Evolutionary conservation across 2,113 vertebrate species (phyloP), one percentile per base, ranked within the genome.

Genomic region (Amphilophus citrinellus): DNA sequence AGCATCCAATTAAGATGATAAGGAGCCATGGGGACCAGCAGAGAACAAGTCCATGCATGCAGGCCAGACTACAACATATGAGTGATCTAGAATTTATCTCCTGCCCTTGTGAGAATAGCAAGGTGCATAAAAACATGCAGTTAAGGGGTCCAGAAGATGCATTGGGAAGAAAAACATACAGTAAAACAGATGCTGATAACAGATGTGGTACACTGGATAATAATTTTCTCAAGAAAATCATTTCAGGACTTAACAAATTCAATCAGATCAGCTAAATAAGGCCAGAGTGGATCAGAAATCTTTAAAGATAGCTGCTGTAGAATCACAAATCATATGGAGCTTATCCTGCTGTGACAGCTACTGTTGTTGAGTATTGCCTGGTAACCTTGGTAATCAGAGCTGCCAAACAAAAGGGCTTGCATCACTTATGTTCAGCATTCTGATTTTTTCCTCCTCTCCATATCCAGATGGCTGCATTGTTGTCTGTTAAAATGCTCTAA

Each of bases 311-410:
- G 86, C 73, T 77, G 44, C 62, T 42, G 87, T 84, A 82, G n/a
- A 76, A 78, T 85, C 85, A 85, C 82, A 75, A 88, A 89, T 92
- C 89, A 85, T 82, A 91, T 82, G 80, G 58, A 27, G 92, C 88
- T 58, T 18, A 82, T 87, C 91, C 89, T 87, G 87, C 89, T 84
- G 82, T 87, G 90, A 86, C 90, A 87, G 89, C 75, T 39, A 75
- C 85, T 61, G 90, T 89, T 87, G 92, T 77, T 61, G 86, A 89
- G 89, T 27, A 91, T 85, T 81, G 86, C 93, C 82, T 75, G 89
- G 94, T 95, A 94, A 94, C 93, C 94, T 90, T 94, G 92, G 93
- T 86, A 90, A 95, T 94, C 91, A 87, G 85, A 90, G 90, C 87
- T 77, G 89, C 87, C 65, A 86, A 89, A 93, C 92, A 93, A 91